phyloP scores from a whole-genome alignment of 2,113 vertebrate genomes.

The Saccopteryx leptura region DNA sequence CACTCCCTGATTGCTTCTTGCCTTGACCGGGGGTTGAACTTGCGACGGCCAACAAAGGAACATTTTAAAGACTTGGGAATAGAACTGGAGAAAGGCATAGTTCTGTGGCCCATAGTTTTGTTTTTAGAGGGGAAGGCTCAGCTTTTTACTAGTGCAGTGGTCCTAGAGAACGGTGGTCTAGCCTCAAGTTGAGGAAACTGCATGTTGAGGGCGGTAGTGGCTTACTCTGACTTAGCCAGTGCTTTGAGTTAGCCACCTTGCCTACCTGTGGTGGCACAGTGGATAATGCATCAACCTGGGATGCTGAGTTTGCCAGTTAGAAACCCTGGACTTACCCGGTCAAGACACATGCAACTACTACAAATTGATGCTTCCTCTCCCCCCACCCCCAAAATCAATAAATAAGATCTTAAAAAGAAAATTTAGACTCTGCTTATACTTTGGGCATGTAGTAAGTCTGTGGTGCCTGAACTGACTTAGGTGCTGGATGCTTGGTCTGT shows the following conservation, averaged over 20 bases:
- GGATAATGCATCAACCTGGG: too few species aligned
- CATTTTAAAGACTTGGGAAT: background rate
- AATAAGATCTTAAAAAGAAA: too few species aligned
- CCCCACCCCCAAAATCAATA: too few species aligned
- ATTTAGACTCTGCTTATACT: background rate
- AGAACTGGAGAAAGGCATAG: background rate
- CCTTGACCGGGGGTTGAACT: too few species aligned
- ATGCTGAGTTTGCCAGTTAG: too few species aligned
- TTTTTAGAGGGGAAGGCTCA: background rate
- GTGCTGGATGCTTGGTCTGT: background rate
- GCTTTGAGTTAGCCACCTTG: background rate
- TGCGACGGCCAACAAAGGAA: background rate
- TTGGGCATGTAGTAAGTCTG: background rate
- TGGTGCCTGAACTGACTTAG: background rate
- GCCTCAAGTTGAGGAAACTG: background rate
- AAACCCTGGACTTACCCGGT: too few species aligned
- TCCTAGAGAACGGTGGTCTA: background rate
- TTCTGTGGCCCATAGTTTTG: background rate
- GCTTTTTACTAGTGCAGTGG: background rate
- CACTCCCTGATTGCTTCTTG: too few species aligned
- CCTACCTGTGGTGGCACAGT: too few species aligned
- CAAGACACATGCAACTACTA: too few species aligned
- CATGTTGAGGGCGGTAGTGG: background rate
- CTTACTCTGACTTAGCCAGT: background rate
- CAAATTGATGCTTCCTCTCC: too few species aligned